A percentile compares a stretch with the other conserved stretches of the same genome.
Conservation (phyloP, 1,140 invertebrate species). For the Ylistrum balloti region DNA sequence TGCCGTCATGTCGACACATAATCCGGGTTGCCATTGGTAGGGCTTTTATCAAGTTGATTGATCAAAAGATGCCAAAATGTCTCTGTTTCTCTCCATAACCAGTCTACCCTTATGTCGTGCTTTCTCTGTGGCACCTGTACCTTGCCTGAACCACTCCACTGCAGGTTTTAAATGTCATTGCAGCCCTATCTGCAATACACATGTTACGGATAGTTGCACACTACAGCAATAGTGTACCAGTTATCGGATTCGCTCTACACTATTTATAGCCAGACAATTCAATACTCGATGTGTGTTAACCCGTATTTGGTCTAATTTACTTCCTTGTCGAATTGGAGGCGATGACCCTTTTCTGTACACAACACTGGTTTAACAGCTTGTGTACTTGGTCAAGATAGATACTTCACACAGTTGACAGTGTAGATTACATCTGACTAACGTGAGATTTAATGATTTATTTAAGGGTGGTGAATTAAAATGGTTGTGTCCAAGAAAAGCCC, state of each 20-base stretch:
- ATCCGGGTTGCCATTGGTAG: too few species aligned
- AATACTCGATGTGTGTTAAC: neutral
- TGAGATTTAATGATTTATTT: neutral
- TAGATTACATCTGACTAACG: too few species aligned
- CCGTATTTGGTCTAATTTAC: neutral
- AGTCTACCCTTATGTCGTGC: neutral
- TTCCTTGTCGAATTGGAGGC: neutral
- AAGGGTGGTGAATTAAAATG: neutral
- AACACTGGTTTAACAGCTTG: neutral
- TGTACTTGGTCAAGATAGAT: neutral
- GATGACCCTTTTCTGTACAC: neutral
- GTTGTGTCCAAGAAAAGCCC: neutral
- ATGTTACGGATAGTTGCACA: constrained; percentile 6
- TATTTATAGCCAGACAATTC: neutral
- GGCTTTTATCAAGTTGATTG: too few species aligned
- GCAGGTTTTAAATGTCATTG: neutral
- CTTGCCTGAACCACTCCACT: too few species aligned
- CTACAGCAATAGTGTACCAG: neutral
- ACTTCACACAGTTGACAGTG: neutral
- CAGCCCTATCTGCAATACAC: neutral
- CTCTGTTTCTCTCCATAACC: too few species aligned
- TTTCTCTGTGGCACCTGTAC: neutral
- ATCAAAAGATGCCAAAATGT: too few species aligned
- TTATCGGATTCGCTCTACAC: neutral
- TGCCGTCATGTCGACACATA: too few species aligned